These are phyloP conservation scores for Leptopilina drosophilae DNA, from an alignment of 2,888 invertebrate species.

Conservation along the genomic window DNA sequence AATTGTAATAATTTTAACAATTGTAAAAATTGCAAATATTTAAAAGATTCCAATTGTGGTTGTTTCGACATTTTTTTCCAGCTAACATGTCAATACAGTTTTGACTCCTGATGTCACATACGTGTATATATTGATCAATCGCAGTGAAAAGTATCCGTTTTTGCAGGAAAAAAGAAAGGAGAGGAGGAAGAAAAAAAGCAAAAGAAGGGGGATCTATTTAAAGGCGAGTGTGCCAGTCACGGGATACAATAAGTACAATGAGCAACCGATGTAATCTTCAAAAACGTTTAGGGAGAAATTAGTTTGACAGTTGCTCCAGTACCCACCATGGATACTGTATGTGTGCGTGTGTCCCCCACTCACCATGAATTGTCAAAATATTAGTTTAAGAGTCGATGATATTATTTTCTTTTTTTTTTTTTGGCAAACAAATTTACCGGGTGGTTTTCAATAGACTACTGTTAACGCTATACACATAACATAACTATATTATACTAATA, in stretches of 20 bases:
- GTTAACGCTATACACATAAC: no score
- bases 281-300: conserved; percentile 76
- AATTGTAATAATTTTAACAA: no score
- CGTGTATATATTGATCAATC: no score
- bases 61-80: no score
- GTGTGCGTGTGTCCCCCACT: conserved; percentile 47
- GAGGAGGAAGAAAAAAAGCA: no score
- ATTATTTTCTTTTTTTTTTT: conserved; percentile 49
- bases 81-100: not conserved
- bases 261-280: conserved; percentile 76
- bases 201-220: conserved; percentile 50
- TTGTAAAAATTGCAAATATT: no score
- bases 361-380: conserved; percentile 73
- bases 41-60: no score
- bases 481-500: no score
- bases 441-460: no score
- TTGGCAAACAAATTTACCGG: not conserved
- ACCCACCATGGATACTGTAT: conserved; percentile 64
- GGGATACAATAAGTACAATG: conserved; percentile 66
- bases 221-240: conserved; percentile 47
- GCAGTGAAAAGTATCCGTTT: conserved; percentile 52
- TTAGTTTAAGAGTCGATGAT: conserved; percentile 66
- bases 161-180: conserved; percentile 52
- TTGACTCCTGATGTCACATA: not conserved
- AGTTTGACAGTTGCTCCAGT: conserved; percentile 73